Percentiles rank a stretch among this genome's conserved stretches.
These are phyloP conservation scores for Cepaea hortensis DNA, from an alignment of 2,888 invertebrate genomes.

Conservation along the genomic window DNA sequence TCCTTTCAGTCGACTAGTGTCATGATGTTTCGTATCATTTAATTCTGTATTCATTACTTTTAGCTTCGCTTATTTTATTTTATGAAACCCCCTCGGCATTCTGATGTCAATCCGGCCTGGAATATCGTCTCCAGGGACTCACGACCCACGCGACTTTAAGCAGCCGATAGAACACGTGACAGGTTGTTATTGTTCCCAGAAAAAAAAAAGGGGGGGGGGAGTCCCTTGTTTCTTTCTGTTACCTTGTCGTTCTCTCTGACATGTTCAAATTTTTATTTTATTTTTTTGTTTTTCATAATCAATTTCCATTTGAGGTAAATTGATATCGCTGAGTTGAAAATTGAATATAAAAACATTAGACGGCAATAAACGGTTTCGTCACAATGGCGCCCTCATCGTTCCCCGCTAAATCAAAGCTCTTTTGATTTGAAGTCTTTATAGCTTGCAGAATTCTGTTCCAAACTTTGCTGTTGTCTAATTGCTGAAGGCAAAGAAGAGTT, in stretches of 20 bases:
- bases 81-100: no score
- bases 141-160: no score
- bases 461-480: neutral
- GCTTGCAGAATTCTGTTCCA: neutral
- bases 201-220: no score
- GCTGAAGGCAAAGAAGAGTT: neutral
- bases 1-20: neutral
- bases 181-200: no score
- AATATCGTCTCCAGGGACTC: no score
- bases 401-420: conserved; percentile 7
- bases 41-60: neutral
- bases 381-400: neutral
- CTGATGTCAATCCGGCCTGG: no score
- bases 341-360: conserved; percentile 40
- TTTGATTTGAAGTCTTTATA: conserved; percentile 3
- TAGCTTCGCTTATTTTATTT: no score
- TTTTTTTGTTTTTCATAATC: conserved; percentile 35
- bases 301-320: conserved; percentile 46
- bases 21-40: neutral
- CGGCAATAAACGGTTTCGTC: conserved; percentile 14
- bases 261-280: conserved; percentile 11
- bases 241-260: neutral
- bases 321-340: conserved; percentile 36
- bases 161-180: no score
- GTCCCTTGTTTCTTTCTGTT: neutral